Base-by-base conservation (phyloP, 2,113 vertebrate species). In the Anhinga anhinga region DNA sequence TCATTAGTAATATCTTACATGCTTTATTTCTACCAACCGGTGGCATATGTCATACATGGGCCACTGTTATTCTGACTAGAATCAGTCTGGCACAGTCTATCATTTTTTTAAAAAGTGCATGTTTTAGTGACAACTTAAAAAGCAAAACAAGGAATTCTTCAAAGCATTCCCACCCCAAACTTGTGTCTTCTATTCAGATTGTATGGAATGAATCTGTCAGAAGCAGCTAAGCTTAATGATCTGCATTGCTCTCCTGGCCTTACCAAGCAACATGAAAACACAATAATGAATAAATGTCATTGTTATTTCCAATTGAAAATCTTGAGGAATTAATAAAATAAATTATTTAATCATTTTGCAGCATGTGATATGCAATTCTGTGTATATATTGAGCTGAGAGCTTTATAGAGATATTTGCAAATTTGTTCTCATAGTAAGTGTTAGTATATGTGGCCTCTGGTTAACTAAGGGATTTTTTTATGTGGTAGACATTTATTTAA, bases 71-170 rank as follows among this genome's bases (percentile, higher is more conserved):
- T 93, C 45, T 45, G 45, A 45, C 18, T 45, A 45, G 45, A 45
- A 45, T 45, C 45, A 45, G 16, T 18, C 45, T 45, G 45, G 34
- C 29, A 36, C 23, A 63, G 38, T 42, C 38, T 32, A 5, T 36
- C 1, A 11, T 21, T 23, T 13, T 13, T 38, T 52, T n/a, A 7
- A 7, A 36, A 69, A 52, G 29, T 38, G 3, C 3, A 1, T 74
- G 15, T 56, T 95, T 93, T 74, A 44, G 45, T 74, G 79, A 62
- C 32, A 63, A 42, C 21, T 66, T 71, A 30, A 90, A 84, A 95
- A 73, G 3, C 36, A 58, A 65, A 77, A 8, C 20, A 34, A 52
- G 22, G 56, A 82, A 62, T 78, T 90, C 36, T 40, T 85, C 18
- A 45, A 79, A 87, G 58, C 2, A 0, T 86, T 83, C 32, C 36